Percentiles rank a stretch among this genome's conserved stretches.
Evolutionary conservation across 2,113 vertebrate species (phyloP).

Genomic region (Vidua chalybeata): DNA sequence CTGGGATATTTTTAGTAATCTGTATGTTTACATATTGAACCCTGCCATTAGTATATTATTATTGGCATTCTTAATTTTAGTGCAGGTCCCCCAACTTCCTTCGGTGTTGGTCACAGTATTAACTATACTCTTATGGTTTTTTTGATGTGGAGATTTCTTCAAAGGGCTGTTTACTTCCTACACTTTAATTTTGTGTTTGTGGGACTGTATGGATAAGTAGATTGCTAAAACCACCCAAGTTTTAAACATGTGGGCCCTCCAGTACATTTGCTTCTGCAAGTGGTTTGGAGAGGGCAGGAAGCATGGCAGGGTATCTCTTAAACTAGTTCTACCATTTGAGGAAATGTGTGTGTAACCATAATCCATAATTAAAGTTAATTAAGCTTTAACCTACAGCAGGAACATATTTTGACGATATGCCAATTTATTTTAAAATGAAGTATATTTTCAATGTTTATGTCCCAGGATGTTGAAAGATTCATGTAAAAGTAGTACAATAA

Average conservation of each 20-base stretch:
- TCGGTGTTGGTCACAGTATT: not conserved
- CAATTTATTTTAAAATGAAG: not conserved
- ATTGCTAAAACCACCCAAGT: not conserved
- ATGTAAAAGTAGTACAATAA: not conserved
- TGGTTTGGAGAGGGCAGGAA: not conserved
- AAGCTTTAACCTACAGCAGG: not conserved
- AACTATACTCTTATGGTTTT: not conserved
- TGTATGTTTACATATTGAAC: not conserved
- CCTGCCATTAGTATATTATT: not conserved
- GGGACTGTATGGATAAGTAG: not conserved
- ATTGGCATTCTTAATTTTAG: not conserved
- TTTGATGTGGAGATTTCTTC: not conserved
- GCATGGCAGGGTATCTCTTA: not conserved
- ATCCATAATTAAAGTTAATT: not conserved
- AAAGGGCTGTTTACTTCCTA: not conserved
- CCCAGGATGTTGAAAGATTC: not conserved
- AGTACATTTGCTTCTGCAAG: not conserved
- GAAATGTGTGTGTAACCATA: not conserved
- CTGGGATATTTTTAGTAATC: not conserved
- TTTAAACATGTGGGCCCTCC: not conserved
- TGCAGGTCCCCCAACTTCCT: not conserved
- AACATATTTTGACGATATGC: not conserved
- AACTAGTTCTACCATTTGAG: not conserved
- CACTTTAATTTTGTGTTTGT: not conserved
- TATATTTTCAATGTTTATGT: not conserved